Evolutionary conservation across 2,888 invertebrate genomes (phyloP), one percentile per base, ranked within the genome.

Genomic region (Aleiodes alternator): DNA sequence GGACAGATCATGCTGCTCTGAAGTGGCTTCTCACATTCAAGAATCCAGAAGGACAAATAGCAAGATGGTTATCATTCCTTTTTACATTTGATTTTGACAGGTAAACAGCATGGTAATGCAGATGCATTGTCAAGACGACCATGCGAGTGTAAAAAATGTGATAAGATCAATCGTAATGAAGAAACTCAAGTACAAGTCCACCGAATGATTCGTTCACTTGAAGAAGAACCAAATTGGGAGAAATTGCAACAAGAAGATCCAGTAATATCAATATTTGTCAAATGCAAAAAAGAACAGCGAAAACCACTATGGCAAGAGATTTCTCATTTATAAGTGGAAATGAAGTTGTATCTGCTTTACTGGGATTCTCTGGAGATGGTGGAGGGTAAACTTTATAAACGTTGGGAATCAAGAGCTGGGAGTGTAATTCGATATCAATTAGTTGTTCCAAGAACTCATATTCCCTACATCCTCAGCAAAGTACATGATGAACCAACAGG

Each of bases 401-500:
- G 57, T 5, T 57, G 57, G 57, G 57, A 57, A 57, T 57, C 57
- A 5, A 57, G 31, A 29, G 31, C 9, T 57, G 12, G 31, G 6
- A 57, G 12, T 29, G 14, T 12, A 9, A 57, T 31, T 31, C 57
- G 29, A 57, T 29, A 31, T 12, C 57, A 31, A 57, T 31, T 57
- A 11, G 31, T 57, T 6, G 57, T 31, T 31, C 11, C 3, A 57
- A 57, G 57, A 29, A 31, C 16, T 11, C 29, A 29, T 31, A 29
- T 57, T 57, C 12, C 57, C 4, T 38, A 11, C 23, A 57, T 57
- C 31, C 57, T 29, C 23, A 29, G 31, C 12, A 57, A 78, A 68
- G 61, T 50, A 31, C 82, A 84, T 72, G 75, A 79, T 76, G 80
- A 80, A 34, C 72, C 80, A 5, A 84, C 23, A 23, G 23, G 23